Evolutionary conservation across 1,140 invertebrate genomes (phyloP), one percentile per base, ranked within the genome.

Genomic region (Phymastichus coffea): DNA sequence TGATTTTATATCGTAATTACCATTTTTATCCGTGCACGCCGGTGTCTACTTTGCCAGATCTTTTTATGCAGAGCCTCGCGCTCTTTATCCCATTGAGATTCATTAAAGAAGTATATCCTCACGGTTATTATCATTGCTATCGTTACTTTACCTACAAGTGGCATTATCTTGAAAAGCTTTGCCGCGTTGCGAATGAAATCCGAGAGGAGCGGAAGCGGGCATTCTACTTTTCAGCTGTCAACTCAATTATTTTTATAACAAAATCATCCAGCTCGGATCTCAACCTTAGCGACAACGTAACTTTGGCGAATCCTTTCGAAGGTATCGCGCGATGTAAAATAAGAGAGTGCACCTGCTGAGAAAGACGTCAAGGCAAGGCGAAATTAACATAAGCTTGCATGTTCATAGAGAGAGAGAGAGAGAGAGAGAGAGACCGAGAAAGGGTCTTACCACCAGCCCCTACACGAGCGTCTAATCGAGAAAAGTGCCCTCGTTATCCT

Each of bases 1-100:
- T 70, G 65, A 63, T 66, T 77, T 76, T 76, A 76, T 76, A 76
- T 74, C 70, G 71, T 75, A 76, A 78, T 78, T 75, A 77, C 71
- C 75, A 77, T 77, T 77, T 77, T 78, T 73, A 75, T 77, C 71
- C 69, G 40, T 61, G 59, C 63, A 63, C 25, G 46, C 40, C 26
- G 48, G 28, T 49, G 28, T 35, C 44, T 30, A 51, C 28, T 59
- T 65, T 52, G 55, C 35, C 55, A 26, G 49, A 48, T 54, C 58
- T 56, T 59, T 54, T 58, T 51, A 61, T 66, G 61, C 59, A 53
- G 60, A n/a, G n/a, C n/a, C n/a, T n/a, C n/a, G 44, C 47, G 25
- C 57, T 44, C 26, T 57, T 66, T 63, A 58, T 65, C 68, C 69
- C 73, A 70, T 75, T 62, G 70, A 72, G 77, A 79, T 78, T 78